phyloP scores from a whole-genome alignment of 1,140 invertebrate genomes.

The Tribolium castaneum region DNA sequence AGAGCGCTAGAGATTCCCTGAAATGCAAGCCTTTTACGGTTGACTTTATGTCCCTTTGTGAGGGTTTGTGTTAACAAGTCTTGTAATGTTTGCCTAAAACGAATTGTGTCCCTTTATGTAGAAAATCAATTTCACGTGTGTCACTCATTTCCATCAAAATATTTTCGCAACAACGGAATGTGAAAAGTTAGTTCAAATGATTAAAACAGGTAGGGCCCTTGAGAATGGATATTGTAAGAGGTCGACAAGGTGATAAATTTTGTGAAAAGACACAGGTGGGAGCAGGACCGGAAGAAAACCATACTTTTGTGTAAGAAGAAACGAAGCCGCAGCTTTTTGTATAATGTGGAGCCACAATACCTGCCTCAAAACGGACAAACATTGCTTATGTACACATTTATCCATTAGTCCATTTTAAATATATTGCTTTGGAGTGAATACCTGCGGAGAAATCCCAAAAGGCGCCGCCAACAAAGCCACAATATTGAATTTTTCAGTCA shows the following conservation, averaged over 20 bases:
- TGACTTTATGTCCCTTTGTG: conserved; percentile 23
- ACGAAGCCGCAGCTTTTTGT: conserved; percentile 54
- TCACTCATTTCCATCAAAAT: conserved; percentile 23
- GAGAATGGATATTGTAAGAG: background rate
- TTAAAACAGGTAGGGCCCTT: background rate
- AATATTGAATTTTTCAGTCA: conserved; percentile 46
- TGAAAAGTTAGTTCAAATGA: background rate
- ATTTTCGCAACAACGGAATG: conserved; percentile 1
- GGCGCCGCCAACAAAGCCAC: conserved; percentile 46
- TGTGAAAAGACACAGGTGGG: conserved; percentile 24
- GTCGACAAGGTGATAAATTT: conserved; percentile 35
- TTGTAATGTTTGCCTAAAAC: conserved; percentile 24
- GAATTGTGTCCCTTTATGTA: conserved; percentile 16
- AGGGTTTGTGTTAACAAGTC: conserved; percentile 26
- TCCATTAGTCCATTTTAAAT: conserved; percentile 57
- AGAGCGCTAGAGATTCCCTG: conserved; percentile 10
- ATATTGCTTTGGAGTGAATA: conserved; percentile 57
- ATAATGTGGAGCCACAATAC: conserved; percentile 51
- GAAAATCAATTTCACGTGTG: conserved; percentile 24
- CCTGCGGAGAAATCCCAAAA: conserved; percentile 49
- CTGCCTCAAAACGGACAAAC: conserved; percentile 56
- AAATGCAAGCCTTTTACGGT: conserved; percentile 26
- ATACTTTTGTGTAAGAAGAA: conserved; percentile 56
- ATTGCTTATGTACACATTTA: conserved; percentile 58
- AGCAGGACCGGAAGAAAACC: conserved; percentile 51